These are phyloP conservation scores for Mythimna albipuncta DNA, from an alignment of 2,888 invertebrate species.

Conservation along the genomic window DNA sequence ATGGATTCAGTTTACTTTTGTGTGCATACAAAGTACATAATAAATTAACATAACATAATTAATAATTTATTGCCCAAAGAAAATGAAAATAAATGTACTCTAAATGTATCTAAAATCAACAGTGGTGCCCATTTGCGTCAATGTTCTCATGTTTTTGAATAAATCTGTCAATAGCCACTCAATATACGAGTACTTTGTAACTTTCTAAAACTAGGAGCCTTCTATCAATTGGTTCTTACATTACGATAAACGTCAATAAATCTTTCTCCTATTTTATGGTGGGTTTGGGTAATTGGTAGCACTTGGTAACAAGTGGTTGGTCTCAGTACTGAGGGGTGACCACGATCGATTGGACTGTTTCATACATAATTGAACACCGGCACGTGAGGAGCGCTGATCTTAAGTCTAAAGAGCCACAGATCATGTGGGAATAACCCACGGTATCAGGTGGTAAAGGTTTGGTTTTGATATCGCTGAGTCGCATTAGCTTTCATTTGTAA, in stretches of 20 bases:
- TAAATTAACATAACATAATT: too few species aligned
- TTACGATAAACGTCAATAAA: conserved; percentile 6
- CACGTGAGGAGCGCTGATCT: conserved; percentile 36
- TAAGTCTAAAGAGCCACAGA: conserved; percentile 5
- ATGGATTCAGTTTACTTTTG: too few species aligned
- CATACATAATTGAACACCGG: conserved; percentile 73
- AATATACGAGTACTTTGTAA: too few species aligned
- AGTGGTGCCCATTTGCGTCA: too few species aligned
- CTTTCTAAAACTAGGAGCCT: too few species aligned
- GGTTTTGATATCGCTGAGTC: background rate
- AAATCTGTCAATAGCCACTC: too few species aligned
- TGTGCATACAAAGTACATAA: too few species aligned
- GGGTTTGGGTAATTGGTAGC: conserved; percentile 38
- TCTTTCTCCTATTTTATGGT: conserved; percentile 25
- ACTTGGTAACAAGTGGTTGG: conserved; percentile 63
- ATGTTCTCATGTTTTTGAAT: too few species aligned
- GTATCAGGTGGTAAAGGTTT: background rate
- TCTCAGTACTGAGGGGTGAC: conserved; percentile 30
- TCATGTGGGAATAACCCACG: conserved; percentile 6
- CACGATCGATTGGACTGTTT: conserved; percentile 70
- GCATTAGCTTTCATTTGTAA: background rate
- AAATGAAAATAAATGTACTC: too few species aligned
- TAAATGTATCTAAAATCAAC: too few species aligned
- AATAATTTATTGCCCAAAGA: too few species aligned
- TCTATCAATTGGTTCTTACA: background rate